Conservation (phyloP, 2,888 invertebrate species). For the Lymantria monacha region DNA sequence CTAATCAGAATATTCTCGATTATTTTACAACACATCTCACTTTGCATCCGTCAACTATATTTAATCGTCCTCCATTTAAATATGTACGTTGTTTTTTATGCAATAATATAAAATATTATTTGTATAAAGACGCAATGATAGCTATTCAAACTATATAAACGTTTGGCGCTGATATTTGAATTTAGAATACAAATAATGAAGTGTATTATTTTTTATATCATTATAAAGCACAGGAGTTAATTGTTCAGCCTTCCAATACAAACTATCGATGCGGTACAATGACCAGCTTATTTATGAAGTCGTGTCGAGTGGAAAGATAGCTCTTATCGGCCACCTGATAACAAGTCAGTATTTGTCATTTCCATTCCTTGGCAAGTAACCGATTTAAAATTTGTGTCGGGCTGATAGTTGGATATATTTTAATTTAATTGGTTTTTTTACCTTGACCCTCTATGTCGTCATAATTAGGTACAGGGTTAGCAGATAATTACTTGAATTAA, state of each 20-base stretch:
- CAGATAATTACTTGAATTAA: too few relatives aligned
- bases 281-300: slow-evolving; percentile 59
- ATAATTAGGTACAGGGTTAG: too few relatives aligned
- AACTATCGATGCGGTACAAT: slow-evolving; percentile 46
- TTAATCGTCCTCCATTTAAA: slow-evolving; percentile 31
- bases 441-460: slow-evolving; percentile 22
- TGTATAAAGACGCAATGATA: not conserved
- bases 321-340: slow-evolving; percentile 71
- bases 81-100: not conserved
- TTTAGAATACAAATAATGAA: slow-evolving; percentile 13
- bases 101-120: not conserved
- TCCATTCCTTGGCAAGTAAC: slow-evolving; percentile 49
- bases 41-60: slow-evolving; percentile 26
- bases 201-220: slow-evolving; percentile 7
- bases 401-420: slow-evolving; percentile 27
- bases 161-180: slow-evolving; percentile 20
- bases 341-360: slow-evolving; percentile 62
- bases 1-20: slow-evolving; percentile 51
- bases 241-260: slow-evolving; percentile 32
- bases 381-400: slow-evolving; percentile 38
- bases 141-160: slow-evolving; percentile 7
- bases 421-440: slow-evolving; percentile 25
- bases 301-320: slow-evolving; percentile 52
- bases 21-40: slow-evolving; percentile 54
- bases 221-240: slow-evolving; percentile 11